A percentile compares a stretch with the other conserved stretches of the same genome.
These are phyloP conservation scores for Odontothrips loti DNA, from an alignment of 2,888 invertebrate species.

Conservation along the genomic window DNA sequence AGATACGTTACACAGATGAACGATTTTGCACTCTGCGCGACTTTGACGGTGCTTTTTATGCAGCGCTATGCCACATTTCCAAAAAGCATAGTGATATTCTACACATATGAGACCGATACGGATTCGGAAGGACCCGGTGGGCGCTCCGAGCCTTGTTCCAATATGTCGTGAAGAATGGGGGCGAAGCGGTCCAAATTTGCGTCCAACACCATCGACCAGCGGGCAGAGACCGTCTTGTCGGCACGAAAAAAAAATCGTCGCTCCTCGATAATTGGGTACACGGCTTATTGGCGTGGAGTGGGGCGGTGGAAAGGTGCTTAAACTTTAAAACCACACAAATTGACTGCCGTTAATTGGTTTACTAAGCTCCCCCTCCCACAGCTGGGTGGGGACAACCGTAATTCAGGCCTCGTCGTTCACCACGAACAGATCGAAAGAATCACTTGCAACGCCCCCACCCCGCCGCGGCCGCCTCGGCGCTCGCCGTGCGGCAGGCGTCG, in stretches of 20 bases:
- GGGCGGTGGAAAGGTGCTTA: background rate
- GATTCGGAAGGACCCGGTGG: no score
- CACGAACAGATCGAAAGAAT: background rate
- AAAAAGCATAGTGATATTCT: no score
- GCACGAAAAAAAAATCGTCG: background rate
- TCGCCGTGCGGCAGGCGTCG: no score
- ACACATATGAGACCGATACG: no score
- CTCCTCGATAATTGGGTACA: background rate
- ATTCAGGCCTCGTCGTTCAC: background rate
- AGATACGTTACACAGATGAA: no score
- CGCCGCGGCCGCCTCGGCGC: background rate
- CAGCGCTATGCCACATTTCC: no score
- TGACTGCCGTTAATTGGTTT: background rate
- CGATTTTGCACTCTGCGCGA: no score
- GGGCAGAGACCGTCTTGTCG: no score
- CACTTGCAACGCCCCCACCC: background rate
- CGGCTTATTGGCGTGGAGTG: background rate
- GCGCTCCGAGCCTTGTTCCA: no score
- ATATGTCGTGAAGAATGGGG: no score
- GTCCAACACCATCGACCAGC: background rate
- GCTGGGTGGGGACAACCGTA: background rate
- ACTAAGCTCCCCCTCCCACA: background rate
- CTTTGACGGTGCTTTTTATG: no score
- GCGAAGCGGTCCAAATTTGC: no score
- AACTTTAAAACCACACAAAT: conserved; percentile 11